Percentiles rank a stretch among this genome's conserved stretches.
These are phyloP conservation scores for Orestias chungarensis DNA, from an alignment of 2,797 vertebrate genomes.

Conservation along the genomic window DNA sequence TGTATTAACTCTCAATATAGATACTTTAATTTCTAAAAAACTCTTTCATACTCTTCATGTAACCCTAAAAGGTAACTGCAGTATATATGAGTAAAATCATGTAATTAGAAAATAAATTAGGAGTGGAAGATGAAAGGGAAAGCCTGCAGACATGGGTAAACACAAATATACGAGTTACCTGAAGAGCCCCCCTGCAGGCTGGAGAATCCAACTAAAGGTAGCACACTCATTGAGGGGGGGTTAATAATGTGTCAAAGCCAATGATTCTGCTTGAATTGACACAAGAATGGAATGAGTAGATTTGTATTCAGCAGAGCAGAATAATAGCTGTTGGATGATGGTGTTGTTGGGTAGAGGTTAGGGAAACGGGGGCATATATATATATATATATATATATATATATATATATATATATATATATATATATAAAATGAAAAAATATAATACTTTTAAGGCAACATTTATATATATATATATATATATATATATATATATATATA, in stretches of 20 bases:
- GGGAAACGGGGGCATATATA: neutral
- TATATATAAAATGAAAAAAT: no score
- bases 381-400: no score
- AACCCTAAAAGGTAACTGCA: neutral
- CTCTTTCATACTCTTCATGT: neutral
- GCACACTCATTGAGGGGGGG: conserved; percentile 60
- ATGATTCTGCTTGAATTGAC: conserved; percentile 71
- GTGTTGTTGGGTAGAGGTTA: conserved; percentile 3
- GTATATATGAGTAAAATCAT: neutral
- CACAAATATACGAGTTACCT: conserved; percentile 51
- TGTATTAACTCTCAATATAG: neutral
- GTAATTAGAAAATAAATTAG: neutral
- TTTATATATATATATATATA: no score
- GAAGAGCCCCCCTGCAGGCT: conserved; percentile 56
- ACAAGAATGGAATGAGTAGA: conserved; percentile 59
- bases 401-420: no score
- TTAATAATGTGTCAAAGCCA: conserved; percentile 74
- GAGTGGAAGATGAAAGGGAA: conserved; percentile 49
- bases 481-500: no score
- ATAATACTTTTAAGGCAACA: no score
- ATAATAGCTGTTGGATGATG: conserved; percentile 58
- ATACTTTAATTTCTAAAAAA: neutral
- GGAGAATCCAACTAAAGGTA: conserved; percentile 67
- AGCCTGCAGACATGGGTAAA: conserved; percentile 57
- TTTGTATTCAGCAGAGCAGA: conserved; percentile 70